phyloP scores from a whole-genome alignment of 2,113 vertebrate genomes.

The Corapipo altera region DNA sequence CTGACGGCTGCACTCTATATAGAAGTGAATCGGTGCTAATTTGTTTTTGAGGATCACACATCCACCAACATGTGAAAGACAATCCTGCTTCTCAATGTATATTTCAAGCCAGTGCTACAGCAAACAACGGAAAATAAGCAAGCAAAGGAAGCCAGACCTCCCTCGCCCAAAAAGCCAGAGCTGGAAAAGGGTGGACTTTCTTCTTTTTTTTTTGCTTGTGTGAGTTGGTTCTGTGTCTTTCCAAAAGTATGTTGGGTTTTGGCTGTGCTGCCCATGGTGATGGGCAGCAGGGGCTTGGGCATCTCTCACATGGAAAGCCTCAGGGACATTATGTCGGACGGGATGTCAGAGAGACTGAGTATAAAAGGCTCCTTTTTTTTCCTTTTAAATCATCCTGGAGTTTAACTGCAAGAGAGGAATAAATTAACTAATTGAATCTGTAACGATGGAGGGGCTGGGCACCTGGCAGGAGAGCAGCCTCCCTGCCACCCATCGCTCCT shows the following conservation, averaged over 20 bases:
- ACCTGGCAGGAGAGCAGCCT: neutral
- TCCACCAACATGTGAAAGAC: slow-evolving; percentile 66
- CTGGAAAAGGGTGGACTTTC: neutral
- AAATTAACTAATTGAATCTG: slow-evolving; percentile 38
- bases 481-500: neutral
- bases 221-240: neutral
- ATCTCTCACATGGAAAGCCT: neutral
- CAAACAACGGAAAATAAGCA: slow-evolving; percentile 40
- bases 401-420: slow-evolving; percentile 26
- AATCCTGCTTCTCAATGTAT: slow-evolving; percentile 56
- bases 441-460: neutral
- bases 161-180: neutral
- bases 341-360: slow-evolving; percentile 19
- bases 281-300: neutral
- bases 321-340: neutral
- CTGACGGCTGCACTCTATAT: slow-evolving; percentile 64
- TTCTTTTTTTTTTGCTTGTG: neutral
- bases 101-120: slow-evolving; percentile 39
- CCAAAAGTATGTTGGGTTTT: neutral
- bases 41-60: slow-evolving; percentile 72
- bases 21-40: slow-evolving; percentile 69
- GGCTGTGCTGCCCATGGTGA: neutral
- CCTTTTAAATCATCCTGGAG: neutral
- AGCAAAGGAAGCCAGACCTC: slow-evolving; percentile 30
- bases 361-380: neutral